phyloP scores from a whole-genome alignment of 2,113 vertebrate genomes.

The Plotosus lineatus region DNA sequence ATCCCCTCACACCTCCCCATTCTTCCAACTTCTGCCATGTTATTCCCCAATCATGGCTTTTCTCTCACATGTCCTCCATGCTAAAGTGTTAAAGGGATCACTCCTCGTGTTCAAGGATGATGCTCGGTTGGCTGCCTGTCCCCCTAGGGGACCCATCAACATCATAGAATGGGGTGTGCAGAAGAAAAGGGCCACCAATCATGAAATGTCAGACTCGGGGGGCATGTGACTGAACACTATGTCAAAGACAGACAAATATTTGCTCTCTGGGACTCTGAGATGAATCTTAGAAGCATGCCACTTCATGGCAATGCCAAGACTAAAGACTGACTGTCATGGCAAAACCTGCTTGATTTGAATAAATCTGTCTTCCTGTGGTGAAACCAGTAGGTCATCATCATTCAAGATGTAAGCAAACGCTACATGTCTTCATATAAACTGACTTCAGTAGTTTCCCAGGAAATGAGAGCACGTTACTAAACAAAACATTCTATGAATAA shows the following conservation, averaged over 20 bases:
- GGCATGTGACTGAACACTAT: slow-evolving; percentile 70
- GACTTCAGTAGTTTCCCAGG: not conserved
- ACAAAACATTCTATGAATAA: not conserved
- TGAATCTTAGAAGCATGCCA: slow-evolving; percentile 18
- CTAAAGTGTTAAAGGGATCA: slow-evolving; percentile 52
- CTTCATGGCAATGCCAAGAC: not conserved
- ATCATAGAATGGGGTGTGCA: slow-evolving; percentile 33
- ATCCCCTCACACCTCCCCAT: slow-evolving; percentile 57
- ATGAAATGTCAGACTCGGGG: slow-evolving; percentile 66
- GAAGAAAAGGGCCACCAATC: slow-evolving; percentile 68
- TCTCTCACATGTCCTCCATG: slow-evolving; percentile 46
- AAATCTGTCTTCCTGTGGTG: not conserved
- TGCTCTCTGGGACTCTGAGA: slow-evolving; percentile 62
- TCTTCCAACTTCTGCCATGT: slow-evolving; percentile 31
- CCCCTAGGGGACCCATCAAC: slow-evolving; percentile 49
- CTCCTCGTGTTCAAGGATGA: slow-evolving; percentile 42
- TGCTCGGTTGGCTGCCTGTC: slow-evolving; percentile 46
- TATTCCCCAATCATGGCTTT: slow-evolving; percentile 34
- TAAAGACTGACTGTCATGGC: not conserved
- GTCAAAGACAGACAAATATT: slow-evolving; percentile 70
- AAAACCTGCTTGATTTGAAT: not conserved
- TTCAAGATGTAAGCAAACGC: not conserved
- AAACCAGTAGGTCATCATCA: not conserved
- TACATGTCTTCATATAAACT: not conserved
- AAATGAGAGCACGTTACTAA: not conserved